These are phyloP conservation scores for Clupea harengus DNA, from an alignment of 2,113 vertebrate species.

Conservation along the genomic window DNA sequence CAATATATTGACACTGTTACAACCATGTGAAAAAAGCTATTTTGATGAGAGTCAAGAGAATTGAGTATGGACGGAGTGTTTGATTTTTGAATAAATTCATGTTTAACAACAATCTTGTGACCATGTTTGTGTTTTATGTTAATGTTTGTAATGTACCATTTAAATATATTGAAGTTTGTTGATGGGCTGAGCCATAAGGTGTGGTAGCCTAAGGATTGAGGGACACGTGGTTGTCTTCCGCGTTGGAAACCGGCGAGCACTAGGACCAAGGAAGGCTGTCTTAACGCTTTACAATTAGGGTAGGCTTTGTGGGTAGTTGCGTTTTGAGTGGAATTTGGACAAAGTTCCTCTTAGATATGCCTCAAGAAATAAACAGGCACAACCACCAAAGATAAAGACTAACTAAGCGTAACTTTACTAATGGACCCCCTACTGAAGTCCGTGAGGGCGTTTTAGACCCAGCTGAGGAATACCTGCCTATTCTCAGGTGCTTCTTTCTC, in stretches of 20 bases:
- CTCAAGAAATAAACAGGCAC: slow-evolving; percentile 2
- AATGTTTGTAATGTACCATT: neutral
- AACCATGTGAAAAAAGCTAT: neutral
- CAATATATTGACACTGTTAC: no score
- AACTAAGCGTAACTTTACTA: neutral
- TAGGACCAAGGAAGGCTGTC: slow-evolving; percentile 58
- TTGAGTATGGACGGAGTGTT: neutral
- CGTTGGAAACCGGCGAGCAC: slow-evolving; percentile 35
- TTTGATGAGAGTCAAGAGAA: neutral
- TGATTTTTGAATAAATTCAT: neutral
- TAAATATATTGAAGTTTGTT: neutral
- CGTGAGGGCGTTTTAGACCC: neutral
- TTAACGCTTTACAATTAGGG: slow-evolving; percentile 34
- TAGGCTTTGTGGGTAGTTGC: slow-evolving; percentile 18
- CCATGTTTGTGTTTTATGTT: neutral
- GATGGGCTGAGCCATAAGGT: neutral
- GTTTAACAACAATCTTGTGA: neutral
- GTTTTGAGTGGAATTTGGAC: slow-evolving; percentile 39
- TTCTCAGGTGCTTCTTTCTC: slow-evolving; percentile 49
- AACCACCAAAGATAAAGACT: neutral
- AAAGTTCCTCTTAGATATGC: slow-evolving; percentile 53
- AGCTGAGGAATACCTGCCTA: slow-evolving; percentile 61
- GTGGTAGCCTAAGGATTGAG: neutral
- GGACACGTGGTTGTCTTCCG: neutral
- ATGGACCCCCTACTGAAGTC: neutral